Evolutionary conservation across 2,888 invertebrate species (phyloP), one percentile per base, ranked within the genome.

Genomic region (Drosophila seclusa): DNA sequence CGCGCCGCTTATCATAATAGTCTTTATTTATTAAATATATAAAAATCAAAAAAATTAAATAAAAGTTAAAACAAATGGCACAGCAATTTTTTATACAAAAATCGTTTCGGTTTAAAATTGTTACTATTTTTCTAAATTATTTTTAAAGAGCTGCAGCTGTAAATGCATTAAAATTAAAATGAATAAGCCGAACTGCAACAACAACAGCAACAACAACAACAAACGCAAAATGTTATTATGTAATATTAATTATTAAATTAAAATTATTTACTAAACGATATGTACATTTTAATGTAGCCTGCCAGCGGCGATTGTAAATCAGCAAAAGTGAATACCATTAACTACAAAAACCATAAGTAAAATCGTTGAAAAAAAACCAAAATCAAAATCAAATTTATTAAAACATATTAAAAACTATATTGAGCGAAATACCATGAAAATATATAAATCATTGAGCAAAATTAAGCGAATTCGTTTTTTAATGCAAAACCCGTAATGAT

Each of bases 361-460:
- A 76, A 83, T 80, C 82, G 77, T 82, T 87, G 66, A 63, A 57
- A 73, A 40, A 40, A 49, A 21, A 16, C 45, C 42, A 60, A 55
- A 62, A 60, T 40, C 31, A 69, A 83, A 74, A 58, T 69, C 68
- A 79, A 84, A 73, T 85, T 87, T 83, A 76, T 80, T 79, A 75
- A 83, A 69, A 66, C 63, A 66, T 76, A 80, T 76, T 73, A 40
- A 69, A 82, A 69, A 77, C 67, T 87, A 83, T 89, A 82, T 82
- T 89, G 88, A 89, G 88, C 85, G 83, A 86, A 87, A 82, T 83
- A 85, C 82, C 89, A 87, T 85, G 88, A 65, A 89, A 85, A 89
- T 87, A 85, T 74, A 87, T 82, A 84, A 89, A 87, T 82, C 89
- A 89, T 85, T 89, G 89, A 77, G 76, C 77, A 85, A 87, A 68